Evolutionary conservation across 2,888 invertebrate genomes (phyloP).

Genomic region (Tiphia femorata): DNA sequence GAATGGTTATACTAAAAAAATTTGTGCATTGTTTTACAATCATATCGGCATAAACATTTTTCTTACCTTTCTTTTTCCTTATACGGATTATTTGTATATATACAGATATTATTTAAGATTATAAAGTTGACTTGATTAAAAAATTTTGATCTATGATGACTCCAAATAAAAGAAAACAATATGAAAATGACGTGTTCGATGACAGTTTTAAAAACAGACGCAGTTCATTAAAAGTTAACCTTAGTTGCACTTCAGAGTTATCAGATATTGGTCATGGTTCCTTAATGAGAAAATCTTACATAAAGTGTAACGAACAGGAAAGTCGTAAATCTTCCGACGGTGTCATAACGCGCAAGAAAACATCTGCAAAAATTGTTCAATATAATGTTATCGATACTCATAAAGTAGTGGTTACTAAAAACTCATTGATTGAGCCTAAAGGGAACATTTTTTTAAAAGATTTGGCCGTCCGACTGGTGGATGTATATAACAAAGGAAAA

Average conservation of each 20-base stretch:
- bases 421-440: neutral
- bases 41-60: no score
- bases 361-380: neutral
- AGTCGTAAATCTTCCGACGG: neutral
- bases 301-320: neutral
- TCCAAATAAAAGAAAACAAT: no score
- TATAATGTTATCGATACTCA: neutral
- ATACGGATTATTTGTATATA: no score
- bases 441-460: slow-evolving; percentile 7
- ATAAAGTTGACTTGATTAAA: no score
- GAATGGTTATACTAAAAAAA: no score
- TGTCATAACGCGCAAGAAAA: neutral
- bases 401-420: no score
- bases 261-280: slow-evolving; percentile 46
- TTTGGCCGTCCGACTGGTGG: slow-evolving; percentile 14
- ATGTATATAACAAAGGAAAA: slow-evolving; percentile 35
- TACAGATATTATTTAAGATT: no score
- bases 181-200: no score
- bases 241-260: slow-evolving; percentile 50
- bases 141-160: no score
- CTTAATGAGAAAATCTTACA: slow-evolving; percentile 16
- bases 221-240: slow-evolving; percentile 57
- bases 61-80: no score
- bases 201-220: slow-evolving; percentile 14
- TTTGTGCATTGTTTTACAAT: no score